These are phyloP conservation scores for Saturnia pavonia DNA, from an alignment of 2,888 invertebrate species.

Conservation along the genomic window DNA sequence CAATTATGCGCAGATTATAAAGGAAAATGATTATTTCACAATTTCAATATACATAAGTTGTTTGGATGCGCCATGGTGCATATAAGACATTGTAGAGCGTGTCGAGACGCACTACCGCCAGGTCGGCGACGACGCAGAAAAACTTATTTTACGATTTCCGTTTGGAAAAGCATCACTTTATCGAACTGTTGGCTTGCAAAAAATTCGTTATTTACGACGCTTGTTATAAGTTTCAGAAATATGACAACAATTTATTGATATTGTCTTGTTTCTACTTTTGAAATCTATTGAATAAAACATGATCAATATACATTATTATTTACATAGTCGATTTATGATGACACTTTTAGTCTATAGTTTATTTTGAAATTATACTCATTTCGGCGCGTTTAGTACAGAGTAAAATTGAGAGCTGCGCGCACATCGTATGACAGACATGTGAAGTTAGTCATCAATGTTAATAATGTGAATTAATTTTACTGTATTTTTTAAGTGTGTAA, in stretches of 20 bases:
- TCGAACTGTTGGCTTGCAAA: conserved; percentile 62
- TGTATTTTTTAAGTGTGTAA: no score
- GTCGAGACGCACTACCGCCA: conserved; percentile 18
- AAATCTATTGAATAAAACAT: conserved; percentile 14
- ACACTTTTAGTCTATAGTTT: not conserved
- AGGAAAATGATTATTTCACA: no score
- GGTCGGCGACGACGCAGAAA: conserved; percentile 59
- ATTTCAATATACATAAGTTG: not conserved
- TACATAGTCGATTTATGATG: not conserved
- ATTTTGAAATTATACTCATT: not conserved
- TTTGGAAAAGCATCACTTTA: conserved; percentile 56
- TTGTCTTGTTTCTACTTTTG: conserved; percentile 6
- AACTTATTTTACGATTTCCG: conserved; percentile 80
- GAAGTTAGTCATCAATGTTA: no score
- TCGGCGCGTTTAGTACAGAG: no score
- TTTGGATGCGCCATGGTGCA: not conserved
- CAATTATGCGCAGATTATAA: no score
- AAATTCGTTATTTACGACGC: conserved; percentile 73
- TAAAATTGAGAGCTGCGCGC: no score
- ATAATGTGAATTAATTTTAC: no score
- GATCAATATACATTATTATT: not conserved
- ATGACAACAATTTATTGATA: conserved; percentile 18
- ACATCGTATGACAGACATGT: no score
- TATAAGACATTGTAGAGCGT: not conserved
- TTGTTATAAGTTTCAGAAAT: conserved; percentile 56